These are phyloP conservation scores for Melopsittacus undulatus DNA, from an alignment of 2,797 vertebrate species.

Conservation along the genomic window DNA sequence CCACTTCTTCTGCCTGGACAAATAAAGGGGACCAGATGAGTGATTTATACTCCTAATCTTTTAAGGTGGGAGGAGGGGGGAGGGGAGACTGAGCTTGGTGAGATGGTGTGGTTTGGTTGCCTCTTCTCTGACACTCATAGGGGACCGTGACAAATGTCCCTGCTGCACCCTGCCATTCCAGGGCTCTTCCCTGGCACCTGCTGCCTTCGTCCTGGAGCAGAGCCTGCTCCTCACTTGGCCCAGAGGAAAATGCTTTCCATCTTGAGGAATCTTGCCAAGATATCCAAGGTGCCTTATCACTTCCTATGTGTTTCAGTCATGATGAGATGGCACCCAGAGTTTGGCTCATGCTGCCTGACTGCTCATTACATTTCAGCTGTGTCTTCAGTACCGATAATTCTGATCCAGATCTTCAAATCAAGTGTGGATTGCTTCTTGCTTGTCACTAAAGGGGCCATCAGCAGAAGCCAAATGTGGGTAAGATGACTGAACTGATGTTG, in stretches of 20 bases:
- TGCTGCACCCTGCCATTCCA: not conserved
- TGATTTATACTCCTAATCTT: not conserved
- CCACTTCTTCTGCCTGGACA: not conserved
- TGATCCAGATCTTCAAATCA: not conserved
- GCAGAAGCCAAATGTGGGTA: not conserved
- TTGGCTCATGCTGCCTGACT: fast-evolving
- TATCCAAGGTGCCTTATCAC: not conserved
- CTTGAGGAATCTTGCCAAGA: not conserved
- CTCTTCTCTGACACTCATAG: fast-evolving
- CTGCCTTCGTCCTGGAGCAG: not conserved
- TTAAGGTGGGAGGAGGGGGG: not conserved
- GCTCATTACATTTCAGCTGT: not conserved
- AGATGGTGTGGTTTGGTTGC: not conserved
- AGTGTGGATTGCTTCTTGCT: not conserved
- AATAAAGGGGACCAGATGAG: not conserved
- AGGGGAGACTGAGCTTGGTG: not conserved
- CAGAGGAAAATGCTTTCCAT: not conserved
- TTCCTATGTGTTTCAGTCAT: fast-evolving
- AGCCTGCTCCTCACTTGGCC: not conserved
- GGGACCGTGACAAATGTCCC: not conserved
- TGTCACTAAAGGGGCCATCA: fast-evolving
- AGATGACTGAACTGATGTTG: not conserved
- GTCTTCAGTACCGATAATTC: not conserved
- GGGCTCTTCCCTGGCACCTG: not conserved
- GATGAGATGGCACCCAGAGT: not conserved